phyloP scores from a whole-genome alignment of 2,797 vertebrate species.

The Tapirus indicus region DNA sequence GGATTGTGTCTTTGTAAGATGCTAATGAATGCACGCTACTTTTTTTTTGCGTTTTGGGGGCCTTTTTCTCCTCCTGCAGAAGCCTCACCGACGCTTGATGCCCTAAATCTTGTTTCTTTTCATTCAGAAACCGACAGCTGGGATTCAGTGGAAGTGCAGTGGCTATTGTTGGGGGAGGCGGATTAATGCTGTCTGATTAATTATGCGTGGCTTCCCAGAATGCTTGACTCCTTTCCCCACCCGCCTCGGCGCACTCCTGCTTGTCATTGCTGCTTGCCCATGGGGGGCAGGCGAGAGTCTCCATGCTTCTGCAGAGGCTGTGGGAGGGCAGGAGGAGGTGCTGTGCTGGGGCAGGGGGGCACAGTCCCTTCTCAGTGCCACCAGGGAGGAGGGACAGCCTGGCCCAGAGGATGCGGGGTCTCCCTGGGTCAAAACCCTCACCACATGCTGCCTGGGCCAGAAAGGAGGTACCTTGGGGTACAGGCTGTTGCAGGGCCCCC shows the following conservation, averaged over 20 bases:
- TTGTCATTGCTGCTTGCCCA: neutral
- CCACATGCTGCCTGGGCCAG: accelerated
- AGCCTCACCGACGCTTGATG: constrained; percentile 94
- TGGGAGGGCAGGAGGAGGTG: neutral
- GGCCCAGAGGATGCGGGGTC: neutral
- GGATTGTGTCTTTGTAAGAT: constrained; percentile 87
- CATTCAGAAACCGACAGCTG: constrained; percentile 98
- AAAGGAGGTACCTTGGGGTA: neutral
- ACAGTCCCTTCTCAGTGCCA: neutral
- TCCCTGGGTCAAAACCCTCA: accelerated
- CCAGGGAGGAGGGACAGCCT: neutral
- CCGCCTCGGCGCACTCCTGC: neutral
- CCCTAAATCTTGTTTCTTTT: constrained; percentile 97
- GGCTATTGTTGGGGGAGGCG: constrained; percentile 95
- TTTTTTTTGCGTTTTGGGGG: constrained; percentile 73
- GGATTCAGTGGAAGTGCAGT: constrained; percentile 95
- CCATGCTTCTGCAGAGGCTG: neutral
- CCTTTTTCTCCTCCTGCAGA: constrained; percentile 85
- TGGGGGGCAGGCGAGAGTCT: neutral
- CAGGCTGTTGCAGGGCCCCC: neutral
- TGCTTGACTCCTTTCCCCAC: constrained; percentile 88
- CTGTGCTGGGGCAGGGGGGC: neutral
- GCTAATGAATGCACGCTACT: constrained; percentile 95
- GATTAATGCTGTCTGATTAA: constrained; percentile 99
- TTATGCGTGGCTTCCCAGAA: constrained; percentile 98